Evolutionary conservation across 2,888 invertebrate species (phyloP), one percentile per base, ranked within the genome.

Genomic region (Palloptera scutellata): DNA sequence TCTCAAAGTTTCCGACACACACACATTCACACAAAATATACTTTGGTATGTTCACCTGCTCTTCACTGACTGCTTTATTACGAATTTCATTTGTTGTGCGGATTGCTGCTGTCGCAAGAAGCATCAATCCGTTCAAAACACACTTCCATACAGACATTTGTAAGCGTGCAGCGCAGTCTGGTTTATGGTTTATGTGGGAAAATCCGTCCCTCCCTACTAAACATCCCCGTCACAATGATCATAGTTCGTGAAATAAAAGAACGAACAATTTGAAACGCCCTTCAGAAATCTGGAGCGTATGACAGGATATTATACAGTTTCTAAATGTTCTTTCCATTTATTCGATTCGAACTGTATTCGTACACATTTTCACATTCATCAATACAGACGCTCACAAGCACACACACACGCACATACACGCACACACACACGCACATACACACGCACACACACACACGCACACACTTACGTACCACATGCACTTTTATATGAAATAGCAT

Each of bases 1-100:
- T 71, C 54, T 73, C 70, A 70, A 67, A 65, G 73, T 51, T 48
- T 53, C 20, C n/a, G 11, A 15, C 17, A 55, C 40, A 55, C 20
- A 48, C 20, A 45, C 15, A n/a, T n/a, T n/a, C n/a, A 13, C 13
- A 52, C 10, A 52, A 43, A 19, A 13, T n/a, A 41, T 10, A 57
- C 58, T 42, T n/a, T 19, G 13, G 9, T 60, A 13, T 60, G 20
- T 54, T 62, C 45, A 30, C 53, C 20, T 48, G 19, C 45, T 43
- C n/a, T n/a, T n/a, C n/a, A n/a, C n/a, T 19, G 20, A 12, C 60
- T 45, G 42, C 17, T 60, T 41, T 60, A 30, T 30, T 30, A 30
- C 30, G 60, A n/a, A n/a, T n/a, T n/a, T n/a, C n/a, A n/a, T n/a
- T n/a, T n/a, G n/a, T n/a, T n/a, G n/a, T 30, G 45, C 19, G 15